Evolutionary conservation across 2,797 vertebrate genomes (phyloP).

Genomic region (Morus bassanus): DNA sequence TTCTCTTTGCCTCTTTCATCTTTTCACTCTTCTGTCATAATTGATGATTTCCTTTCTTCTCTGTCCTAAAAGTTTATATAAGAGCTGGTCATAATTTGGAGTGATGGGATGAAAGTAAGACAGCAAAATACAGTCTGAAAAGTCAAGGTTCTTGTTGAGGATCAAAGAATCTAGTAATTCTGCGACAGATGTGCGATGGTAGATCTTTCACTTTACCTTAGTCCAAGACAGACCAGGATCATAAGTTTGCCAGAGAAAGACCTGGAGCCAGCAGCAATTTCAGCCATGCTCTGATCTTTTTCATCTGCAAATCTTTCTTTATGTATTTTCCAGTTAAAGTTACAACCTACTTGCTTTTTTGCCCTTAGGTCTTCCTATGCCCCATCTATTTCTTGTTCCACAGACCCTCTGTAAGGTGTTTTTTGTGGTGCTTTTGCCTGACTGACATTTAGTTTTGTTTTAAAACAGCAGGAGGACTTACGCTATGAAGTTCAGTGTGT

Average conservation of each 20-base stretch:
- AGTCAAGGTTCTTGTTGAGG: not conserved
- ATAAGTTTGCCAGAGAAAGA: not conserved
- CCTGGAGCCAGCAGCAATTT: not conserved
- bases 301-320: not conserved
- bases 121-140: not conserved
- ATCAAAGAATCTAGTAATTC: not conserved
- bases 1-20: slow-evolving; percentile 23
- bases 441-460: not conserved
- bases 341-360: not conserved
- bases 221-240: not conserved
- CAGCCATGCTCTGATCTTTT: not conserved
- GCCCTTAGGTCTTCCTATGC: not conserved
- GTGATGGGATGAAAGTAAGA: not conserved
- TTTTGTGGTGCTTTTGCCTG: not conserved
- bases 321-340: not conserved
- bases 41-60: slow-evolving; percentile 5
- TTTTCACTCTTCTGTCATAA: not conserved
- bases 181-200: not conserved
- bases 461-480: not conserved
- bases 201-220: not conserved
- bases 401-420: not conserved
- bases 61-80: not conserved
- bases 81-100: slow-evolving; percentile 2
- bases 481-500: not conserved
- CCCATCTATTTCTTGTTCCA: not conserved